Evolutionary conservation across 1,140 invertebrate genomes (phyloP).

Genomic region (Rhyzopertha dominica): DNA sequence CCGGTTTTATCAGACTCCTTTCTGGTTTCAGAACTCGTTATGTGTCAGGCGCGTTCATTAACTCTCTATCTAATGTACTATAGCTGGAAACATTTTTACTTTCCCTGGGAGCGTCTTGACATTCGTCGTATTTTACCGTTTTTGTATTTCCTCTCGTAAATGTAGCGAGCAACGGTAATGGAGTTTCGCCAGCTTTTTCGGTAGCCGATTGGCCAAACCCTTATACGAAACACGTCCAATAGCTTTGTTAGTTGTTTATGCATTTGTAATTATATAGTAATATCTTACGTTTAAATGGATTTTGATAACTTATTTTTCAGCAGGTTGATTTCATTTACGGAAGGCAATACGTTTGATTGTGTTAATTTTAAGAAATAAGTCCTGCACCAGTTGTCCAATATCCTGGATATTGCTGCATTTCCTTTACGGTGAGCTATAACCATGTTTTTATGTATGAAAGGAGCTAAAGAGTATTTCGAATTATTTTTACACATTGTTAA

Average conservation of each 20-base stretch:
- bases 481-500: constrained; percentile 9
- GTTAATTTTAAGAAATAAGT: too few relatives aligned
- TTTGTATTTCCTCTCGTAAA: not conserved
- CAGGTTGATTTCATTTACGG: too few relatives aligned
- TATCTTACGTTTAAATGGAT: not conserved
- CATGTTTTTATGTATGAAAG: constrained; percentile 5
- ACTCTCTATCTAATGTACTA: constrained; percentile 33
- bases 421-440: not conserved
- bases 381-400: too few relatives aligned
- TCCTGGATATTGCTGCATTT: not conserved
- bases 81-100: constrained; percentile 24
- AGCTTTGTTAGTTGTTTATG: not conserved
- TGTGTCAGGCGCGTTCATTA: constrained; percentile 41
- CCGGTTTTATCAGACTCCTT: constrained; percentile 33
- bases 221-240: not conserved
- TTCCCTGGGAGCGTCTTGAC: constrained; percentile 11
- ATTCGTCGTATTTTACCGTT: constrained; percentile 5
- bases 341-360: too few relatives aligned
- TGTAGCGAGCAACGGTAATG: not conserved
- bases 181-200: constrained; percentile 8
- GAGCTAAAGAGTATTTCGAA: not conserved
- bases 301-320: too few relatives aligned
- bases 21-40: constrained; percentile 33
- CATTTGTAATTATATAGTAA: not conserved
- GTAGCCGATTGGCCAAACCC: not conserved